Conservation (phyloP, 2,797 vertebrate genomes). For the Nyctibius grandis region DNA sequence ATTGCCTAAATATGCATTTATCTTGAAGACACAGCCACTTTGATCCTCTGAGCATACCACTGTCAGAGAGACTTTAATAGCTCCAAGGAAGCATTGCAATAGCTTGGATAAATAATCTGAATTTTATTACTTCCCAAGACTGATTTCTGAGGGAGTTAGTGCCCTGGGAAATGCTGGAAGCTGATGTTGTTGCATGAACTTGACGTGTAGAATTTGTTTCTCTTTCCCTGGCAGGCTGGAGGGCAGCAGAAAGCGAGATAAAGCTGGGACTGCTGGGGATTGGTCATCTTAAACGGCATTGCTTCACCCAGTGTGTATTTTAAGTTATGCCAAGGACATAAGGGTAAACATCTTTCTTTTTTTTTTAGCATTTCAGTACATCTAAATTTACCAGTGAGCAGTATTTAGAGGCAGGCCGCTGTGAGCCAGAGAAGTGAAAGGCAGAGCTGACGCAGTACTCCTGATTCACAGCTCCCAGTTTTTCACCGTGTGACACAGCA, state of each 20-base stretch:
- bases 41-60: slow-evolving; percentile 31
- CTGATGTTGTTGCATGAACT: not conserved
- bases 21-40: slow-evolving; percentile 39
- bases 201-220: not conserved
- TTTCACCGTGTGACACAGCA: not conserved
- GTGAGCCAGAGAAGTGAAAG: not conserved
- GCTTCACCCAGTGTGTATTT: slow-evolving; percentile 3
- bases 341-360: not conserved
- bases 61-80: slow-evolving; percentile 19
- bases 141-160: slow-evolving; percentile 17
- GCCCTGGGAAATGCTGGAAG: not conserved
- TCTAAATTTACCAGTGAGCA: slow-evolving; percentile 26
- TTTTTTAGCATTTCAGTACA: slow-evolving; percentile 4
- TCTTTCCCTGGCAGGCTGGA: not conserved
- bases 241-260: not conserved
- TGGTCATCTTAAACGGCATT: slow-evolving; percentile 15
- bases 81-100: slow-evolving; percentile 32
- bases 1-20: slow-evolving; percentile 40
- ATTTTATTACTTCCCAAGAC: slow-evolving; percentile 54
- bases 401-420: not conserved
- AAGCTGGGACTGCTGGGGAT: not conserved
- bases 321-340: not conserved
- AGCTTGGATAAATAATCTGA: slow-evolving; percentile 54
- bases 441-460: not conserved
- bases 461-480: not conserved